phyloP scores from a whole-genome alignment of 2,113 vertebrate species.

The Cephalopholis sonnerati region DNA sequence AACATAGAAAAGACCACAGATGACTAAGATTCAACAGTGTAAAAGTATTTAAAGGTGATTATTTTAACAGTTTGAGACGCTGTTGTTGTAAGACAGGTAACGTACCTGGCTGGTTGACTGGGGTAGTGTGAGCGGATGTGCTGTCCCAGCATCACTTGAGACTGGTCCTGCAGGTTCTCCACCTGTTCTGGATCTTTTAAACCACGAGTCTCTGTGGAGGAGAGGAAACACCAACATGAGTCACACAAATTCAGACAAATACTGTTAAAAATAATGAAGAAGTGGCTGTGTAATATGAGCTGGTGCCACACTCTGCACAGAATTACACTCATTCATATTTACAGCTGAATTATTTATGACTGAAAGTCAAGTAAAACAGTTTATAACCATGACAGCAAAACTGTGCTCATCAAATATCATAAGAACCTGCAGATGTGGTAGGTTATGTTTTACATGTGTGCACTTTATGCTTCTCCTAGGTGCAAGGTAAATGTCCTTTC shows the following conservation, averaged over 20 bases:
- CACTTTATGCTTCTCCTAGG: not conserved
- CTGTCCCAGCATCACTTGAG: constrained; percentile 97
- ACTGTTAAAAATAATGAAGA: not conserved
- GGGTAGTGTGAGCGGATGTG: constrained; percentile 94
- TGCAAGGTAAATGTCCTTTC: not conserved
- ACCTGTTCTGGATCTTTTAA: constrained; percentile 97
- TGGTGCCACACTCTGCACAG: not conserved
- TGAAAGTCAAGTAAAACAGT: not conserved
- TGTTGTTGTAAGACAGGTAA: not conserved
- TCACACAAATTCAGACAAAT: not conserved
- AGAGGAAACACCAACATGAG: not conserved
- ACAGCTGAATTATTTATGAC: not conserved
- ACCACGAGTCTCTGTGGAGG: constrained; percentile 90
- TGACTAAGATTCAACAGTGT: not conserved
- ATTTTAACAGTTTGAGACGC: no score
- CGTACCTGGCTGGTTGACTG: constrained; percentile 92
- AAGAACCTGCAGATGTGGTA: not conserved
- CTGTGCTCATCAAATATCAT: not conserved
- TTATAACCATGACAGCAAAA: not conserved
- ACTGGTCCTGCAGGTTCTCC: constrained; percentile 98
- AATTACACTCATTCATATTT: not conserved
- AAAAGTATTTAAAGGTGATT: not conserved
- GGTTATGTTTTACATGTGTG: not conserved
- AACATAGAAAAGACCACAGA: not conserved
- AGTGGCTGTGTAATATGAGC: not conserved